Evolutionary conservation across 2,113 vertebrate genomes (phyloP), one percentile per base, ranked within the genome.

Genomic region (Equus przewalskii): DNA sequence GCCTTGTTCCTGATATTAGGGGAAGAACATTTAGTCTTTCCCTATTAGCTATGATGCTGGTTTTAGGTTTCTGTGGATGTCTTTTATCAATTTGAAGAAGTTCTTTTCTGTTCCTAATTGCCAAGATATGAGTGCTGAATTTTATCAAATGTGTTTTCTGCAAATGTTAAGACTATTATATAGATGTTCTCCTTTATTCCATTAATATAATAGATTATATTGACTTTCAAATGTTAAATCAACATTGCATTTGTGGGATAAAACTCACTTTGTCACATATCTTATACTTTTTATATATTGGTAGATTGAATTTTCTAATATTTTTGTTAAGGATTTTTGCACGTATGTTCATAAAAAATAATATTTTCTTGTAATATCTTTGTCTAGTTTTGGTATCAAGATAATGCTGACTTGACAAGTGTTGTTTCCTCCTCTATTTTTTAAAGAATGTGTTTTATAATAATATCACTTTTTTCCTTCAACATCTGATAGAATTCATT

Each of bases 31-130:
- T 64, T 16, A 16, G 5, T 85, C 44, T 69, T 93, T 41, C 28
- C 44, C 30, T 16, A 28, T 72, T 76, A n/a, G 41, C 33, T 44
- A 44, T 65, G 56, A 65, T 75, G 24, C 79, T 78, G 44, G 14
- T 15, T 46, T 58, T 56, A 73, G 33, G n/a, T 54, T 67, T 73
- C 24, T 79, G 72, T 78, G 44, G 41, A 26, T 76, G 36, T 49
- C 21, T 21, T 84, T 83, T 51, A 70, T 70, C 15, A 83, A 19
- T 26, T 58, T 73, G 36, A 85, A 79, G n/a, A 85, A 73, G 16
- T 58, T 70, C 69, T 85, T 30, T 94, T 94, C 79, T 80, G 46
- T 81, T 96, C 64, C 4, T 44, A 79, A 44, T 72, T 78, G 46
- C 28, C 81, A 46, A 90, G 51, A 16, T 54, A 54, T 14, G 51